phyloP scores from a whole-genome alignment of 2,797 vertebrate genomes.

The Gambusia yucatana region DNA sequence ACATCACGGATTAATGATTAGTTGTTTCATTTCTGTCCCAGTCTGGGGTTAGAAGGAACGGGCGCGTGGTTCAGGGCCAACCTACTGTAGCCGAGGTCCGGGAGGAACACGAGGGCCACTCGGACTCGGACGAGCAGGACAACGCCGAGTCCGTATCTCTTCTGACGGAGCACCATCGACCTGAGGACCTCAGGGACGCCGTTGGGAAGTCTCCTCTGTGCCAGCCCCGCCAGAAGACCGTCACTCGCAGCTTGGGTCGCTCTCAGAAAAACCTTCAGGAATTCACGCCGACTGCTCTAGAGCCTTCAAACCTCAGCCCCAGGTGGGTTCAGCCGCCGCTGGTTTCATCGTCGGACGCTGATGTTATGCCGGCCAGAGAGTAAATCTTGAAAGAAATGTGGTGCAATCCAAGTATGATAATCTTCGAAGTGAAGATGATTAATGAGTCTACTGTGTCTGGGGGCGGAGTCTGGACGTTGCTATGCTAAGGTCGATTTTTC shows the following conservation, averaged over 20 bases:
- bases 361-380: background rate
- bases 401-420: background rate
- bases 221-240: slow-evolving; percentile 35
- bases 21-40: slow-evolving; percentile 35
- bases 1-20: background rate
- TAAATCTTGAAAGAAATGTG: background rate
- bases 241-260: slow-evolving; percentile 36
- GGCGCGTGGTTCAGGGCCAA: slow-evolving; percentile 71
- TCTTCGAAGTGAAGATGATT: background rate
- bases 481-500: background rate
- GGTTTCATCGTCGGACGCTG: slow-evolving; percentile 13
- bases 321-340: slow-evolving; percentile 74
- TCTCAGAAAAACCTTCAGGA: slow-evolving; percentile 79
- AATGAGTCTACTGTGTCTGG: background rate
- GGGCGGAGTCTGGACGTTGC: background rate
- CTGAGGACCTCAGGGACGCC: slow-evolving; percentile 46
- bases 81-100: slow-evolving; percentile 62
- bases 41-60: slow-evolving; percentile 74
- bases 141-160: slow-evolving; percentile 39
- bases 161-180: slow-evolving; percentile 40
- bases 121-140: slow-evolving; percentile 54
- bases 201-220: slow-evolving; percentile 51
- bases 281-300: slow-evolving; percentile 78
- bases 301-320: slow-evolving; percentile 90
- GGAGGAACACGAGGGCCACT: slow-evolving; percentile 55